phyloP scores from a whole-genome alignment of 1,140 invertebrate genomes.

The Zaprionus africanus region DNA sequence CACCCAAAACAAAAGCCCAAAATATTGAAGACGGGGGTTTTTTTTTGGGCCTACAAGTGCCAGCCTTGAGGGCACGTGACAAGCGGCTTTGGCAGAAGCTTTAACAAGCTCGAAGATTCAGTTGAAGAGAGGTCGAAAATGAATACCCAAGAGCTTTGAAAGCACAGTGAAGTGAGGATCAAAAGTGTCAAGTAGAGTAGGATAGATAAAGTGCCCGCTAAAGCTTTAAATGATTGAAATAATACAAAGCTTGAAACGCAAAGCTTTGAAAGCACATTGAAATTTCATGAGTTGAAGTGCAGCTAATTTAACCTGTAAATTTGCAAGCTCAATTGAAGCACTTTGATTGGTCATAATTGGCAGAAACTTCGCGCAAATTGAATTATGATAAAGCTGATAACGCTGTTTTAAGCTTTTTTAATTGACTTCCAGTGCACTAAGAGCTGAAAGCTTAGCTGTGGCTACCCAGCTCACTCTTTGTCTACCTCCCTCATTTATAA shows the following conservation, averaged over 20 bases:
- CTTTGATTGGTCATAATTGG: background rate
- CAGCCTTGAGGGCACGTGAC: background rate
- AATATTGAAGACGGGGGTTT: background rate
- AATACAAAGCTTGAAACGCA: too few relatives aligned
- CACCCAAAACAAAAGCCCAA: conserved; percentile 1
- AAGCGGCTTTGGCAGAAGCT: background rate
- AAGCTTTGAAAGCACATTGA: background rate
- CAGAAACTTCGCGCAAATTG: background rate
- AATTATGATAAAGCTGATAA: background rate
- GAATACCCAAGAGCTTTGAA: background rate
- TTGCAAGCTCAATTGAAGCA: background rate
- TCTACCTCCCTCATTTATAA: background rate
- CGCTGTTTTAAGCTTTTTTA: background rate
- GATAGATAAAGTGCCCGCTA: too few relatives aligned
- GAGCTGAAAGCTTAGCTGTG: background rate
- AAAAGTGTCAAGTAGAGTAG: too few relatives aligned
- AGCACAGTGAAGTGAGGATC: too few relatives aligned
- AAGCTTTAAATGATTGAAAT: background rate
- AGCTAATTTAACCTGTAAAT: background rate
- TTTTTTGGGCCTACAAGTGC: background rate
- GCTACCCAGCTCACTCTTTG: too few relatives aligned
- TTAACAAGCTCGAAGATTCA: background rate
- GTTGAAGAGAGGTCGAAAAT: background rate
- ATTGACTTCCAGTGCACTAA: background rate
- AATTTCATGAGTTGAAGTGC: background rate